Evolutionary conservation across 2,113 vertebrate genomes (phyloP).

Genomic region (Proterorhinus semilunaris): DNA sequence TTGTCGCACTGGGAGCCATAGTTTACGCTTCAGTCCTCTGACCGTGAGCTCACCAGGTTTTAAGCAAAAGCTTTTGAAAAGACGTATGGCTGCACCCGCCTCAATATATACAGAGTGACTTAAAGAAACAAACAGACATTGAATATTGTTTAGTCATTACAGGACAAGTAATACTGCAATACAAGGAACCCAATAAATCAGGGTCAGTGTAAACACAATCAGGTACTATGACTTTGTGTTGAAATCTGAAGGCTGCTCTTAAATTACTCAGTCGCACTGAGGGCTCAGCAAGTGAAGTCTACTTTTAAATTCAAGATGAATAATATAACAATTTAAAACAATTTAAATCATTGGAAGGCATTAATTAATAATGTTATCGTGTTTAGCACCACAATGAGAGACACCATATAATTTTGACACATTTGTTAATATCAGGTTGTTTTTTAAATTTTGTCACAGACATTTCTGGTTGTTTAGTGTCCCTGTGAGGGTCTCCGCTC

Average conservation of each 20-base stretch:
- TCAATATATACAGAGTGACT: conserved; percentile 59
- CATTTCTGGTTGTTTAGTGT: not conserved
- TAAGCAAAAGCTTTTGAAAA: conserved; percentile 53
- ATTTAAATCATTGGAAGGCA: not conserved
- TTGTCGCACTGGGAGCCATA: conserved; percentile 18
- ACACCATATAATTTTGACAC: no score
- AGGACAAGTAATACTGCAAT: conserved; percentile 53
- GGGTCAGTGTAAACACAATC: conserved; percentile 72
- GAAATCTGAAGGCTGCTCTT: conserved; percentile 55
- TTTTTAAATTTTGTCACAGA: no score
- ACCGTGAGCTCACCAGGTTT: conserved; percentile 64
- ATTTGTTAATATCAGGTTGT: no score
- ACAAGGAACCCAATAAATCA: conserved; percentile 66
- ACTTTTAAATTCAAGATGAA: no score
- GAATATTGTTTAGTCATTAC: conserved; percentile 66
- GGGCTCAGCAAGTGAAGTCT: not conserved
- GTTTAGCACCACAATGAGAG: no score
- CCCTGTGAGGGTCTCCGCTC: conserved; percentile 11
- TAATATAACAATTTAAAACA: not conserved
- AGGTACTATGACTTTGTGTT: conserved; percentile 60
- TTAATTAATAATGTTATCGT: not conserved
- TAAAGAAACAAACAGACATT: conserved; percentile 72
- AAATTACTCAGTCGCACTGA: conserved; percentile 46
- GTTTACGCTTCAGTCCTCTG: conserved; percentile 45
- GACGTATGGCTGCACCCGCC: conserved; percentile 58